phyloP scores from a whole-genome alignment of 2,797 vertebrate species.

The Erethizon dorsatum region DNA sequence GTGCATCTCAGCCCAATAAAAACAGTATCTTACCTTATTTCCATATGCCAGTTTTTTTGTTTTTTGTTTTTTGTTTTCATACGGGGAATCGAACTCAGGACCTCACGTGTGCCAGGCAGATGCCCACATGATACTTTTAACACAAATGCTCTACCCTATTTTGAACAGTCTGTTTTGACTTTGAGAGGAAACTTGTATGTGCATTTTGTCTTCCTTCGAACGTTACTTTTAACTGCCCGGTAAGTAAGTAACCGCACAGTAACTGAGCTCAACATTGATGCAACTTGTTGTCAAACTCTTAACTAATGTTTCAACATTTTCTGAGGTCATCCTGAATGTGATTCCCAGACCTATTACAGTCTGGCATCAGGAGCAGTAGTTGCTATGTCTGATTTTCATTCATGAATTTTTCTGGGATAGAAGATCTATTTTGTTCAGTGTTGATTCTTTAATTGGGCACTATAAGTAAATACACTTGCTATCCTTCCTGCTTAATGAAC shows the following conservation, averaged over 20 bases:
- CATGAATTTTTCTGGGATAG: constrained; percentile 19
- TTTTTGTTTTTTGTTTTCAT: too few relatives aligned
- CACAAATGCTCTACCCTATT: neutral
- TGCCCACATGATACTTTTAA: neutral
- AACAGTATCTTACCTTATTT: constrained; percentile 57
- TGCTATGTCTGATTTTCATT: constrained; percentile 24
- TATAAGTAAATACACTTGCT: neutral
- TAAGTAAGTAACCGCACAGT: neutral
- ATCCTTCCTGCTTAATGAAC: neutral
- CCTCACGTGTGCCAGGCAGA: too few relatives aligned
- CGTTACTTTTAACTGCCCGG: neutral
- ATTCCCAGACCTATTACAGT: neutral
- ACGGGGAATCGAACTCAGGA: too few relatives aligned
- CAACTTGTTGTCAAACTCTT: constrained; percentile 20
- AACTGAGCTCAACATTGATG: neutral
- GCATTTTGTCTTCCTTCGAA: constrained; percentile 48
- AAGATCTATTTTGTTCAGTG: neutral
- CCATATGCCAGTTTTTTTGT: neutral
- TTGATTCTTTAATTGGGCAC: neutral
- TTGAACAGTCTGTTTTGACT: constrained; percentile 22
- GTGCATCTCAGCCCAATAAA: neutral
- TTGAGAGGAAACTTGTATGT: constrained; percentile 20
- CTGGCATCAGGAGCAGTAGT: neutral
- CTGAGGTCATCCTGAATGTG: neutral
- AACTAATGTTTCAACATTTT: neutral